Evolutionary conservation across 2,797 vertebrate species (phyloP).

Genomic region (Eulemur coronatus): DNA sequence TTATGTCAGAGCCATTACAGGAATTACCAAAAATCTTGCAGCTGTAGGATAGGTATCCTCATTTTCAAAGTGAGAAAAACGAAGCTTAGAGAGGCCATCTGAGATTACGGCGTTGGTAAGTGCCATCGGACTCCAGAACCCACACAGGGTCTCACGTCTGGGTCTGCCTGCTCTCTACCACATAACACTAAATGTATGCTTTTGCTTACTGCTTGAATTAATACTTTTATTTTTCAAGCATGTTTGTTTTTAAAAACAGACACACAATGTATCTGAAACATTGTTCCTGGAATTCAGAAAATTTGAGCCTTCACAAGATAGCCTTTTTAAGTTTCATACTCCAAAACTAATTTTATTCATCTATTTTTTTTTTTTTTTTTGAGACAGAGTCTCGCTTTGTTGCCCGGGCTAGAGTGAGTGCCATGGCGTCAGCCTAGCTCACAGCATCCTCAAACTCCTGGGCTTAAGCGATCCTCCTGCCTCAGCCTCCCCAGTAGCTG

Average conservation of each 20-base stretch:
- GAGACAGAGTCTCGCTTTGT: too few relatives aligned
- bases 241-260: neutral
- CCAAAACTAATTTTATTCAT: neutral
- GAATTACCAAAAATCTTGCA: neutral
- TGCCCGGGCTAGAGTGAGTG: too few relatives aligned
- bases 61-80: neutral
- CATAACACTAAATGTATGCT: neutral
- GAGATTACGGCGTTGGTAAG: neutral
- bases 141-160: accelerated
- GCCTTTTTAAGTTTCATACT: neutral
- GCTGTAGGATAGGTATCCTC: neutral
- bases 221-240: slow-evolving; percentile 26
- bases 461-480: too few relatives aligned
- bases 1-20: too few relatives aligned
- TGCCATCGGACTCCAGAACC: neutral
- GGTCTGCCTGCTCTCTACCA: neutral
- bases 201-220: neutral
- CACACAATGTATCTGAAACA: neutral
- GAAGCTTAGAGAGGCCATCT: neutral
- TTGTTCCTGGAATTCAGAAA: neutral
- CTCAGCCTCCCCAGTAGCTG: too few relatives aligned
- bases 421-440: too few relatives aligned
- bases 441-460: too few relatives aligned
- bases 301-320: neutral
- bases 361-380: too few relatives aligned